A percentile compares a stretch with the other conserved stretches of the same genome.
Conservation (phyloP, 2,888 invertebrate genomes). For the Apamea epomidion region DNA sequence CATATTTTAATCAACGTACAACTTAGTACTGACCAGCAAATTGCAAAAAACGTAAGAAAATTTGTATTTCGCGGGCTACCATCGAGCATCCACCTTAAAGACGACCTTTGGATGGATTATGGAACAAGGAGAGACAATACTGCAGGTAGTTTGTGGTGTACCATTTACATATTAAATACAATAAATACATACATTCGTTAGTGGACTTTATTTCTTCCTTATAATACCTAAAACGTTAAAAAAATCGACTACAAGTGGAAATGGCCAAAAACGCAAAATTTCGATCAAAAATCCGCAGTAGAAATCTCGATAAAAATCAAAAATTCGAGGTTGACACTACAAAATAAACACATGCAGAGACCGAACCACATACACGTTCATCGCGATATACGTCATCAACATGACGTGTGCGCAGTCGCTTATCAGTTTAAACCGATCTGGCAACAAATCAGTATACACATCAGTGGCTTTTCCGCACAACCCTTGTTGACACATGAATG, state of each 20-base stretch:
- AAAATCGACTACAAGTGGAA: not conserved
- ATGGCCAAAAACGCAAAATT: not conserved
- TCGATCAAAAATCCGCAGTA: not conserved
- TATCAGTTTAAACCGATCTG: constrained; percentile 16
- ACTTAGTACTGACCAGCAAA: no score
- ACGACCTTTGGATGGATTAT: no score
- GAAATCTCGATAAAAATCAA: not conserved
- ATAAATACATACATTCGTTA: no score
- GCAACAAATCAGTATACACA: constrained; percentile 16
- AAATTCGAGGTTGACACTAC: not conserved
- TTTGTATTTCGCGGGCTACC: no score
- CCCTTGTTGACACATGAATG: not conserved
- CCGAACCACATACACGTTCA: not conserved
- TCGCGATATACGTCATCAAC: not conserved
- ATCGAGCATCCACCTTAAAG: no score
- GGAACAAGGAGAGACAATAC: no score
- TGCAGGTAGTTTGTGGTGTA: no score
- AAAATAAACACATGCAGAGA: not conserved
- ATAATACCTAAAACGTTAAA: not conserved
- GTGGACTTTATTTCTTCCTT: not conserved
- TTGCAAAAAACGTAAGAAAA: no score
- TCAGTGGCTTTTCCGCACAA: not conserved
- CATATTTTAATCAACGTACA: no score
- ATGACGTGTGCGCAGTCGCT: constrained; percentile 2
- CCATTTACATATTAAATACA: no score